Evolutionary conservation across 2,113 vertebrate genomes (phyloP), one percentile per base, ranked within the genome.

Genomic region (Oreochromis spilurus): DNA sequence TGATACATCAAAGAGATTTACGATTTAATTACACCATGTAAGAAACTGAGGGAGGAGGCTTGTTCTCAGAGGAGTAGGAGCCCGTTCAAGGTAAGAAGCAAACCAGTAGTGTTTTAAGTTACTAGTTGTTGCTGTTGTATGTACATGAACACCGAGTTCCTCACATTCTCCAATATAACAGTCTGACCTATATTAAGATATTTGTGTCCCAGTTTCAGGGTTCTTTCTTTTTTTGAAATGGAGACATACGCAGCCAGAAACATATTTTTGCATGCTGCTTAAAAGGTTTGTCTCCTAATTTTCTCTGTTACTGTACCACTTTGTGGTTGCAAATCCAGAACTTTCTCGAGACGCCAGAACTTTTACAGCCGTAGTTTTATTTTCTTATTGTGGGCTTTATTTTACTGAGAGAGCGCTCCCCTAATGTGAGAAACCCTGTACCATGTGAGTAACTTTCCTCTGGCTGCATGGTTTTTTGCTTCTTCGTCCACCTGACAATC

Each of bases 1-100:
- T 79, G 40, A 84, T 84, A 87, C 86, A 90, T 95, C 88, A 93
- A 93, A 92, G 91, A 93, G 89, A 92, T 90, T 91, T 88, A 92
- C 19, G 84, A 88, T 90, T 94, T 92, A 89, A 95, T 94, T 88
- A 91, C 80, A 77, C 16, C 77, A 72, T 84, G 84, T 84, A n/a
- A 87, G 88, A 90, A 87, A 87, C 54, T 12, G 8, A 83, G 84
- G 65, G 84, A 65, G 85, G 82, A 83, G 79, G 82, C 16, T 67
- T 72, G 48, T 40, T 87, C 87, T 92, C 90, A 36, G 70, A 92
- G 92, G 87, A 92, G 79, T 48, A 86, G 72, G 48, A 77, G 81
- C 62, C 81, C 24, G 16, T 85, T 93, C 75, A 85, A 83, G 87
- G 85, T 91, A 88, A 87, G 84, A 86, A 62, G n/a, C 1, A 4